A percentile compares a stretch with the other conserved stretches of the same genome.
Conservation (phyloP, 2,888 invertebrate genomes). For the Neocrepidodera transversa region DNA sequence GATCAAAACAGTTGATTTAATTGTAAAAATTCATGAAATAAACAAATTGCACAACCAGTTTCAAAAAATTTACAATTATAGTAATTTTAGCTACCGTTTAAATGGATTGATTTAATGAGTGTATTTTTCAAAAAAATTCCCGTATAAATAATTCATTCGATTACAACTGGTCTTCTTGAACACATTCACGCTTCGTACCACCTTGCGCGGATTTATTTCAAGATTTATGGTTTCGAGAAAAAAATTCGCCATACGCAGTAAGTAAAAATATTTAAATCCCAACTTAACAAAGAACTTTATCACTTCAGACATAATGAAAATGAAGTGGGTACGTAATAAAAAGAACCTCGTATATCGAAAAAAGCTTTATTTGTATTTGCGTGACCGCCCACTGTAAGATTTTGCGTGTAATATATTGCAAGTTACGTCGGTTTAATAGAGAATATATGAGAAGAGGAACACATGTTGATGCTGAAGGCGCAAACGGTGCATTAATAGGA, state of each 20-base stretch:
- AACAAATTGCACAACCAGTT: too few relatives aligned
- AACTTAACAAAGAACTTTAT: not conserved
- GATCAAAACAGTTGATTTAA: too few relatives aligned
- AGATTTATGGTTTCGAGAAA: not conserved
- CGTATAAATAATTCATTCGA: not conserved
- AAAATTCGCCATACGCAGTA: not conserved
- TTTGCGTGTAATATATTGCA: conserved; percentile 16
- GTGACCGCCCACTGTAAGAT: conserved; percentile 15
- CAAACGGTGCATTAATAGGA: not conserved
- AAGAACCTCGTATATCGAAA: not conserved
- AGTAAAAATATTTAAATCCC: not conserved
- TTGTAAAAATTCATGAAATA: too few relatives aligned
- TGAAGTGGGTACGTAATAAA: conserved; percentile 13
- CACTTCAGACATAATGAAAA: conserved; percentile 20
- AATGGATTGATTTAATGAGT: too few relatives aligned
- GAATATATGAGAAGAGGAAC: conserved; percentile 8
- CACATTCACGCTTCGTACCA: too few relatives aligned
- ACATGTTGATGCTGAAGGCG: not conserved
- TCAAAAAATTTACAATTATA: too few relatives aligned
- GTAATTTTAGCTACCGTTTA: too few relatives aligned
- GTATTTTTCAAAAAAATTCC: too few relatives aligned
- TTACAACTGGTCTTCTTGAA: not conserved
- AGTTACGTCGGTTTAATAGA: conserved; percentile 9
- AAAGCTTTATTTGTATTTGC: not conserved
- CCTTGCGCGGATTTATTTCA: not conserved